Conservation (phyloP, 1,140 invertebrate species). For the Lepidostoma basale region DNA sequence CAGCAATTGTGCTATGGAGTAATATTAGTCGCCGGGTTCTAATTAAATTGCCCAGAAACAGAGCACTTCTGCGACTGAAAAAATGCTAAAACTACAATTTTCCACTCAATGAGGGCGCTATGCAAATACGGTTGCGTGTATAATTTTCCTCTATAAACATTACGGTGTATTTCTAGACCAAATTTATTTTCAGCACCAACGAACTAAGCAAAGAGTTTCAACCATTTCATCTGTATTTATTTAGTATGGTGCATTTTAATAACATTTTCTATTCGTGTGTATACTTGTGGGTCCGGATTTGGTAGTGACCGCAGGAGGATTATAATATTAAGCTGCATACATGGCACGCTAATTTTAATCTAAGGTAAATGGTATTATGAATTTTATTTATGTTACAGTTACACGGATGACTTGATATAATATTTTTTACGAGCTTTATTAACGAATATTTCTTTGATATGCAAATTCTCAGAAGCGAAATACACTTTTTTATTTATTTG, state of each 20-base stretch:
- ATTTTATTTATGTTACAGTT: constrained; percentile 3
- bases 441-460: background rate
- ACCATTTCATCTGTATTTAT: too few relatives aligned
- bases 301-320: background rate
- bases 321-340: background rate
- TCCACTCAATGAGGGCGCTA: background rate
- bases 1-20: too few relatives aligned
- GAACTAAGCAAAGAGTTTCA: too few relatives aligned
- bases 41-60: constrained; percentile 6
- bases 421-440: constrained; percentile 3
- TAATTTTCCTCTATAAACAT: constrained; percentile 3
- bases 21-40: background rate
- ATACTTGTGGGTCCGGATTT: too few relatives aligned
- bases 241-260: too few relatives aligned
- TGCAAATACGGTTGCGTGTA: constrained; percentile 21
- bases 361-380: constrained; percentile 4
- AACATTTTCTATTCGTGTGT: too few relatives aligned
- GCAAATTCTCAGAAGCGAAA: too few relatives aligned
- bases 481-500: too few relatives aligned
- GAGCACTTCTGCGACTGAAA: background rate
- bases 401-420: too few relatives aligned
- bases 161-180: background rate
- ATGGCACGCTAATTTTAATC: constrained; percentile 21
- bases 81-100: background rate
- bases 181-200: too few relatives aligned